Percentiles rank a stretch among this genome's conserved stretches.
These are phyloP conservation scores for Xiphophorus hellerii DNA, from an alignment of 2,113 vertebrate species.

Conservation along the genomic window DNA sequence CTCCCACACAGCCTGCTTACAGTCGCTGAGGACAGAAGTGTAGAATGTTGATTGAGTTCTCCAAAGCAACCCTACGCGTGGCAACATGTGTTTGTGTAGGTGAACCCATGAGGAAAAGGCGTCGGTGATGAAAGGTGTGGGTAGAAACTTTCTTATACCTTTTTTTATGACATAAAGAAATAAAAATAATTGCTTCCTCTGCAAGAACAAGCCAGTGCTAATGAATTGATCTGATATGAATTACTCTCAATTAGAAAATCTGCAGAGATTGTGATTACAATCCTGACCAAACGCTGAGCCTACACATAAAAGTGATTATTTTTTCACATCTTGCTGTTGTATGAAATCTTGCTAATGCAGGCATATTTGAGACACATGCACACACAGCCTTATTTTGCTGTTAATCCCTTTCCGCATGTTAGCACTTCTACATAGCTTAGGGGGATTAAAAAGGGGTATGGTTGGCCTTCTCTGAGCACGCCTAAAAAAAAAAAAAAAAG, in stretches of 20 bases:
- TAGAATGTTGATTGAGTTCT: constrained; percentile 65
- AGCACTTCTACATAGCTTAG: constrained; percentile 65
- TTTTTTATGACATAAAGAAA: neutral
- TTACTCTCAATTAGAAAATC: constrained; percentile 8
- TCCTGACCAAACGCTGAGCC: constrained; percentile 23
- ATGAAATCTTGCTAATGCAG: constrained; percentile 66
- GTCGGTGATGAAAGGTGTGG: neutral
- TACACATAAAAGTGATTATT: constrained; percentile 21
- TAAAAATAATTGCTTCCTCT: neutral
- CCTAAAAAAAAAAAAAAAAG: neutral
- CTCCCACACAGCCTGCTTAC: constrained; percentile 64
- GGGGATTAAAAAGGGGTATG: constrained; percentile 61
- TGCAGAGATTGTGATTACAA: neutral
- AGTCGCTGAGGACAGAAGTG: constrained; percentile 57
- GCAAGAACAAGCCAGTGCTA: neutral
- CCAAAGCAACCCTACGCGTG: constrained; percentile 32
- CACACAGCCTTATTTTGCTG: constrained; percentile 57
- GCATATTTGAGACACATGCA: constrained; percentile 66
- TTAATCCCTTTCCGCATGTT: constrained; percentile 69
- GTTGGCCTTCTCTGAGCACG: constrained; percentile 36
- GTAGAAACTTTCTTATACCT: neutral
- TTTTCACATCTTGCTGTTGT: constrained; percentile 34
- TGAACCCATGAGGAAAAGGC: constrained; percentile 17
- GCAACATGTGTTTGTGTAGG: constrained; percentile 54
- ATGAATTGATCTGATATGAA: neutral